Percentiles rank a stretch among this genome's conserved stretches.
phyloP scores from a whole-genome alignment of 35 echinoderm and acorn worm species.

The Apostichopus californicus region DNA sequence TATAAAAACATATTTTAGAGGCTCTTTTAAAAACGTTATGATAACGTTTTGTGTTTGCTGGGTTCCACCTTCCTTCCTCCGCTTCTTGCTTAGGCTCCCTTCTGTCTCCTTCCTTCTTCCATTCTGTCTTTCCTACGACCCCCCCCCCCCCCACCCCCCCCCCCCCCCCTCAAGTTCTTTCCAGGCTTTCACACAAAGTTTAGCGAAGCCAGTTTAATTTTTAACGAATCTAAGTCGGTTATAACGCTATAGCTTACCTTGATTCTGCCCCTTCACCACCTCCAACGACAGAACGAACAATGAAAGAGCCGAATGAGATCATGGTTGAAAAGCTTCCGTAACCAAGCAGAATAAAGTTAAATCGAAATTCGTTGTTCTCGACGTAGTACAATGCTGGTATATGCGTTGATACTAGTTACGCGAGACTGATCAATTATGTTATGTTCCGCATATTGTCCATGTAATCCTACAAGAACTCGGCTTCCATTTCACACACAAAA shows the following conservation, averaged over 20 bases:
- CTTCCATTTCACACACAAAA: too few species aligned
- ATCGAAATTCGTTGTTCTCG: not conserved
- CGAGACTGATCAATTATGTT: too few species aligned
- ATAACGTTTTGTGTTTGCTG: too few species aligned
- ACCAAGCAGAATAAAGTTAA: too few species aligned
- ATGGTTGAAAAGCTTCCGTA: not conserved
- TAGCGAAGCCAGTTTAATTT: too few species aligned
- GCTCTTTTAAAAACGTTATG: too few species aligned
- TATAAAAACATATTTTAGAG: too few species aligned
- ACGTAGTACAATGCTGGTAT: too few species aligned
- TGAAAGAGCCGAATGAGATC: not conserved
- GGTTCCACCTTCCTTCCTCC: too few species aligned
- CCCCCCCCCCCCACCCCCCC: too few species aligned
- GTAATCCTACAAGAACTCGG: too few species aligned
- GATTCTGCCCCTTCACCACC: not conserved
- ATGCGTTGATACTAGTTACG: not conserved
- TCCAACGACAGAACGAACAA: not conserved
- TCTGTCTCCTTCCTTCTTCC: not conserved
- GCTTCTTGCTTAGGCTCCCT: not conserved
- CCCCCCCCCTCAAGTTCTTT: not conserved
- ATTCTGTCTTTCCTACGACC: not conserved
- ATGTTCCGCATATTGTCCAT: too few species aligned
- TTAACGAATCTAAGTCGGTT: not conserved
- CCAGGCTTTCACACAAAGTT: not conserved
- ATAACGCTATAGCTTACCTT: not conserved